A percentile compares a stretch with the other conserved stretches of the same genome.
These are phyloP conservation scores for Electrophaes corylata DNA, from an alignment of 2,888 invertebrate genomes.

Conservation along the genomic window DNA sequence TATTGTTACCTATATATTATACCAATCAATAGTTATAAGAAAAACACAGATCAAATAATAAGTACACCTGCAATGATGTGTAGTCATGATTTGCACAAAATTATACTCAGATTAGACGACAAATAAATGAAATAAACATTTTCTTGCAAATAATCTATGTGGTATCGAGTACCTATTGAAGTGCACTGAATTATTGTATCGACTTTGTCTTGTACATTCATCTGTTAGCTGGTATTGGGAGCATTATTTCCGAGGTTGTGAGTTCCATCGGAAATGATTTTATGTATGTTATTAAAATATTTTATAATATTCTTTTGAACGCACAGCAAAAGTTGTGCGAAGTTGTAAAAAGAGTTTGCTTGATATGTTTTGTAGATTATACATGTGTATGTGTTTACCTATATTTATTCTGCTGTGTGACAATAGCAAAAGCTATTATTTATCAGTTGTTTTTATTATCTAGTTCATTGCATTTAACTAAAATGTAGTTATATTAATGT, in stretches of 20 bases:
- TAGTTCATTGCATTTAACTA: constrained; percentile 77
- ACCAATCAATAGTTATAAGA: constrained; percentile 58
- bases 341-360: constrained; percentile 78
- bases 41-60: constrained; percentile 46
- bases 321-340: constrained; percentile 78
- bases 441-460: constrained; percentile 58
- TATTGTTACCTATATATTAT: constrained; percentile 60
- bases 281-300: constrained; percentile 59
- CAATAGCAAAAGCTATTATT: constrained; percentile 73
- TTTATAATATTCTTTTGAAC: constrained; percentile 68
- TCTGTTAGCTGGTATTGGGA: constrained; percentile 82
- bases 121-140: constrained; percentile 38
- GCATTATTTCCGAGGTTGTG: constrained; percentile 84
- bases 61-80: constrained; percentile 30
- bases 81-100: constrained; percentile 63
- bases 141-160: constrained; percentile 47
- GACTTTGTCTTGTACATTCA: constrained; percentile 65
- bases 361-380: constrained; percentile 74
- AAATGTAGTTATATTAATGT: constrained; percentile 67
- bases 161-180: constrained; percentile 47
- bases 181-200: constrained; percentile 57
- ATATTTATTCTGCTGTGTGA: constrained; percentile 70
- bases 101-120: constrained; percentile 42
- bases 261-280: constrained; percentile 82
- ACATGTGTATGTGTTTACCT: constrained; percentile 73